Conservation (phyloP, 1,140 invertebrate genomes). For the Teleogryllus occipitalis region DNA sequence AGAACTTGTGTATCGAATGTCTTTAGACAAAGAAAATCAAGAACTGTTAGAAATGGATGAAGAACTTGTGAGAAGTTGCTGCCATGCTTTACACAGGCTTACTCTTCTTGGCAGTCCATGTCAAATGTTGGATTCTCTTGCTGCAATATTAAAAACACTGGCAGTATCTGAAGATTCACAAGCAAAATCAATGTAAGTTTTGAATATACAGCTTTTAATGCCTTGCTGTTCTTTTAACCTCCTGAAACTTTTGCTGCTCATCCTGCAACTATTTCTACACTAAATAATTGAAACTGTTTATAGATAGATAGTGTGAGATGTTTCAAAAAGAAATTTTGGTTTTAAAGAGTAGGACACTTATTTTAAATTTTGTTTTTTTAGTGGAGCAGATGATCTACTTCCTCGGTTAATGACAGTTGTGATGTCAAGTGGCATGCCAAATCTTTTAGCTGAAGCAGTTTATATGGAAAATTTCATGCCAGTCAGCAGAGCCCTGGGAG, state of each 20-base stretch:
- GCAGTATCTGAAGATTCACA: constrained; percentile 20
- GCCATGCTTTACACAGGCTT: constrained; percentile 22
- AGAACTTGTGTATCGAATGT: background rate
- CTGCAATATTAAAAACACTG: constrained; percentile 23
- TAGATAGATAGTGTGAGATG: too few species aligned
- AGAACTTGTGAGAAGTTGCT: constrained; percentile 14
- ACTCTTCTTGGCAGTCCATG: constrained; percentile 22
- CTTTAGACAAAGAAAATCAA: background rate
- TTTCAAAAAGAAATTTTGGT: too few species aligned
- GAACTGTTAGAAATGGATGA: constrained; percentile 7
- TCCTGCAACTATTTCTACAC: too few species aligned
- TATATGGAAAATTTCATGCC: constrained; percentile 28
- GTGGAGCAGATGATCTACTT: constrained; percentile 26
- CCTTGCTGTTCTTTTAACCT: too few species aligned
- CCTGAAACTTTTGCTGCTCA: too few species aligned
- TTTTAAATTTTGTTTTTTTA: background rate
- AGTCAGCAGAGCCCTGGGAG: constrained; percentile 23
- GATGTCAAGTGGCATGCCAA: constrained; percentile 18
- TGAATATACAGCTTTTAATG: too few species aligned
- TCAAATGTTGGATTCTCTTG: constrained; percentile 23
- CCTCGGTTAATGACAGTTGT: constrained; percentile 24
- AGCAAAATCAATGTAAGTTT: constrained; percentile 23
- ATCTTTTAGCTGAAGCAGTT: constrained; percentile 21
- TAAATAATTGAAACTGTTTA: too few species aligned
- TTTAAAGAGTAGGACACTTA: background rate